A percentile compares a stretch with the other conserved stretches of the same genome.
Conservation (phyloP, 2,888 invertebrate genomes). For the Heliothis peltigera region DNA sequence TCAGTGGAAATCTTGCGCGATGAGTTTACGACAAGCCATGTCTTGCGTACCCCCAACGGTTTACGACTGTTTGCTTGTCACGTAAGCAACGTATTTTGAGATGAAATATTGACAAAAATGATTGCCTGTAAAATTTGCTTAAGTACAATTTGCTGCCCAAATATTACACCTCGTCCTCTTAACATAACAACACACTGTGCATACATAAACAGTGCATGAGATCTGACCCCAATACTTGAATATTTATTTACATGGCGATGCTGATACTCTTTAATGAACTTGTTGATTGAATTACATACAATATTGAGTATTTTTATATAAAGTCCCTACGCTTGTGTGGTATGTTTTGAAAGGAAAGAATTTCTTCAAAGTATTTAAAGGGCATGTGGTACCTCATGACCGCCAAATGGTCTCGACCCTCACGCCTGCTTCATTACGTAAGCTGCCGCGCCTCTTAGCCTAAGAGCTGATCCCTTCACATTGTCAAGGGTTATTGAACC, state of each 20-base stretch:
- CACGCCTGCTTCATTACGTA: slow-evolving; percentile 80
- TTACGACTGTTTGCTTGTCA: slow-evolving; percentile 54
- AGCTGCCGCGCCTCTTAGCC: slow-evolving; percentile 77
- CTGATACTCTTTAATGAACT: slow-evolving; percentile 64
- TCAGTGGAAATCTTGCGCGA: slow-evolving; percentile 24
- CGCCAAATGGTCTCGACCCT: slow-evolving; percentile 77
- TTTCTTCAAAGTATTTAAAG: slow-evolving; percentile 47
- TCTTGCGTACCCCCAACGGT: slow-evolving; percentile 48
- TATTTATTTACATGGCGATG: slow-evolving; percentile 76
- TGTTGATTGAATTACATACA: slow-evolving; percentile 31
- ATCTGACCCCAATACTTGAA: slow-evolving; percentile 83
- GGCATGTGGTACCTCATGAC: slow-evolving; percentile 63
- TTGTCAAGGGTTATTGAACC: slow-evolving; percentile 86
- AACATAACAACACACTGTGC: slow-evolving; percentile 73
- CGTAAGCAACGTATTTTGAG: slow-evolving; percentile 61
- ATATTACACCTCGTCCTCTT: slow-evolving; percentile 80
- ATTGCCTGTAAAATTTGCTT: slow-evolving; percentile 66
- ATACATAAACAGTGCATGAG: slow-evolving; percentile 77
- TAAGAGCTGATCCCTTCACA: slow-evolving; percentile 84
- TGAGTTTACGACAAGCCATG: slow-evolving; percentile 20
- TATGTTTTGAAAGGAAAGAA: slow-evolving; percentile 30
- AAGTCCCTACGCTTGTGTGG: not conserved
- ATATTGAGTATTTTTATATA: slow-evolving; percentile 10
- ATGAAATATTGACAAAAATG: slow-evolving; percentile 74
- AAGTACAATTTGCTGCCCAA: slow-evolving; percentile 74